Evolutionary conservation across 1,140 invertebrate genomes (phyloP), one percentile per base, ranked within the genome.

Genomic region (Helicoverpa armigera): DNA sequence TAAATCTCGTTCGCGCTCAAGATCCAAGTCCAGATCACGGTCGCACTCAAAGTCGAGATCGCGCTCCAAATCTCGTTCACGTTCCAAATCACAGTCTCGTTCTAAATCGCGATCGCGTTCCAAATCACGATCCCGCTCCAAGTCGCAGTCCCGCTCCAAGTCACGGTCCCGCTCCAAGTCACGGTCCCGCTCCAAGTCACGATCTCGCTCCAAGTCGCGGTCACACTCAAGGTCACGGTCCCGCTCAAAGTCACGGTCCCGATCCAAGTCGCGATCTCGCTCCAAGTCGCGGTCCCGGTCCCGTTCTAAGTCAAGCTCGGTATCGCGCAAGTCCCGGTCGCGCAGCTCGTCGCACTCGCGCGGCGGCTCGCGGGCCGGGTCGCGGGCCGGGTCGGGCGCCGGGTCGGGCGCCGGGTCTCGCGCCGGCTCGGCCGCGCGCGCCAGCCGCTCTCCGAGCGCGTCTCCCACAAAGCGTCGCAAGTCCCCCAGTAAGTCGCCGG

Each of bases 141-240:
- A 83, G 10, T 90, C 88, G 1, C 82, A 69, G 5, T 85, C 76
- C 1, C 69, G 82, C 4, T 86, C 86, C 18, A 76, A 76, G 10
- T 75, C 72, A 12, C 61, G 80, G 3, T 87, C 87, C 1, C 70
- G 74, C 0, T 70, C 77, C 0, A 84, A 80, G 43, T 86, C 58
- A 9, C 83, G 86, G 3, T 86, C 87, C 4, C 60, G 85, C 14
- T 86, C 84, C 48, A 79, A 82, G 54, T 85, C 85, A 0, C 82
- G 81, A 0, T 89, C 88, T 0, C 78, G 81, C 3, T 89, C 87
- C 56, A 85, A 83, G 10, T 89, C 88, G 1, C 83, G 75, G 3
- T 85, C 73, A 1, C 63, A 77, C 2, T 85, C 85, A 0, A 35
- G n/a, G 4, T 72, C 69, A 13, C 50, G 79, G 2, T 85, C 86